Conservation (phyloP, 2,888 invertebrate species). For the Mythimna impura region DNA sequence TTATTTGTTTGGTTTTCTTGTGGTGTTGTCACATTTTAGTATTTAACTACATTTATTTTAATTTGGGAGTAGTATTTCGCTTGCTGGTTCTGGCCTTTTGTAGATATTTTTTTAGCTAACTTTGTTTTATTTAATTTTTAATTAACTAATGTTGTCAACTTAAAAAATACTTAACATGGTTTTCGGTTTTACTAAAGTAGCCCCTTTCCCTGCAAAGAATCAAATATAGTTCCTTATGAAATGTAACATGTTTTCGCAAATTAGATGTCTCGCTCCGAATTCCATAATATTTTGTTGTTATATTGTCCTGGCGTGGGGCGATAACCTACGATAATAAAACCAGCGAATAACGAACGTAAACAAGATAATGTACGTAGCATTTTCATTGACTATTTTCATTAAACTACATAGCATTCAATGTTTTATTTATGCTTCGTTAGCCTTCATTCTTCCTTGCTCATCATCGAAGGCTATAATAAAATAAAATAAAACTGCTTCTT, state of each 20-base stretch:
- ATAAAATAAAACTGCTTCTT: slow-evolving; percentile 1
- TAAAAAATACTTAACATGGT: neutral
- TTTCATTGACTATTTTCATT: neutral
- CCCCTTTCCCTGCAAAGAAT: neutral
- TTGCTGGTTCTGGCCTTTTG: slow-evolving; percentile 9
- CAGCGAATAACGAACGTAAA: slow-evolving; percentile 5
- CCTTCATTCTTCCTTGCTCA: neutral
- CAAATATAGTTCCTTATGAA: neutral
- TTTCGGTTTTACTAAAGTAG: neutral
- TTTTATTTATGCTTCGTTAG: neutral
- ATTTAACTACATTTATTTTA: slow-evolving; percentile 13
- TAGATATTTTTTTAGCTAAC: neutral
- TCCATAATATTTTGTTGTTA: neutral
- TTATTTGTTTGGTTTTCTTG: slow-evolving; percentile 43
- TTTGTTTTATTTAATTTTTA: neutral
- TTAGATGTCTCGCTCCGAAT: neutral
- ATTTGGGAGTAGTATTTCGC: slow-evolving; percentile 36
- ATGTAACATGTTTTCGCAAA: neutral
- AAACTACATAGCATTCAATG: neutral
- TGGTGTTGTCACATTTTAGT: slow-evolving; percentile 38
- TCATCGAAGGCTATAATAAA: neutral
- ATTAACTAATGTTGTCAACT: neutral
- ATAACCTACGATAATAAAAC: neutral
- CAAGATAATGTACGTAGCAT: neutral
- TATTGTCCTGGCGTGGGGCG: neutral